Percentiles rank a stretch among this genome's conserved stretches.
These are phyloP conservation scores for Pomacea maculata DNA, from an alignment of 1,140 invertebrate genomes.

Conservation along the genomic window DNA sequence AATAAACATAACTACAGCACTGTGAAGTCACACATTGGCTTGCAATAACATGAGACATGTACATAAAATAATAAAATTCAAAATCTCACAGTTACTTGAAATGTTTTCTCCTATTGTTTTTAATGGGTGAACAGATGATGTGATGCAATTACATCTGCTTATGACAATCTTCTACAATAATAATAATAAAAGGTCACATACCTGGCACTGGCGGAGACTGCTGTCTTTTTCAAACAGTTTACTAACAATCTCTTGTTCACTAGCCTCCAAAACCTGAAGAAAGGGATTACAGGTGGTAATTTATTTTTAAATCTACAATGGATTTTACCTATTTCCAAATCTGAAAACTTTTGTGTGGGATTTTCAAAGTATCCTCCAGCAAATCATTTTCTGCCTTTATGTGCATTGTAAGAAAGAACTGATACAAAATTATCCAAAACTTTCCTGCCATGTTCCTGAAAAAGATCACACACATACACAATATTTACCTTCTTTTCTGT, in stretches of 20 bases:
- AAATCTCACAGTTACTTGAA: no score
- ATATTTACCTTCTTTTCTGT: slow-evolving; percentile 10
- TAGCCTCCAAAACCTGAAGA: slow-evolving; percentile 50
- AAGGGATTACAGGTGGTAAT: background rate
- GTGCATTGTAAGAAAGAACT: background rate
- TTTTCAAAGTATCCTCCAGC: background rate
- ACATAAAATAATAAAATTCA: no score
- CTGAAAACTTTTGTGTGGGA: background rate
- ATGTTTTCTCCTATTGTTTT: no score
- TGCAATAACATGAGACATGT: no score
- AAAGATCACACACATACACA: background rate
- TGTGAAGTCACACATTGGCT: no score
- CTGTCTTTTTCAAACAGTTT: slow-evolving; percentile 74
- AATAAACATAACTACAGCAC: no score
- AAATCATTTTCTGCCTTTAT: background rate
- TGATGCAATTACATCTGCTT: background rate
- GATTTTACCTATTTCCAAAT: no score
- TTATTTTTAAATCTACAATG: no score
- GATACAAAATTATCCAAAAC: background rate
- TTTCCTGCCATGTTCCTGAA: background rate
- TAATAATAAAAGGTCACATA: slow-evolving; percentile 33
- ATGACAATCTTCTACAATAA: background rate
- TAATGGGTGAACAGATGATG: no score
- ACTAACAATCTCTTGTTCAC: slow-evolving; percentile 73
- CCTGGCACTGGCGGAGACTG: slow-evolving; percentile 73